Evolutionary conservation across 2,113 vertebrate genomes (phyloP), one percentile per base, ranked within the genome.

Genomic region (Ornithorhynchus anatinus): DNA sequence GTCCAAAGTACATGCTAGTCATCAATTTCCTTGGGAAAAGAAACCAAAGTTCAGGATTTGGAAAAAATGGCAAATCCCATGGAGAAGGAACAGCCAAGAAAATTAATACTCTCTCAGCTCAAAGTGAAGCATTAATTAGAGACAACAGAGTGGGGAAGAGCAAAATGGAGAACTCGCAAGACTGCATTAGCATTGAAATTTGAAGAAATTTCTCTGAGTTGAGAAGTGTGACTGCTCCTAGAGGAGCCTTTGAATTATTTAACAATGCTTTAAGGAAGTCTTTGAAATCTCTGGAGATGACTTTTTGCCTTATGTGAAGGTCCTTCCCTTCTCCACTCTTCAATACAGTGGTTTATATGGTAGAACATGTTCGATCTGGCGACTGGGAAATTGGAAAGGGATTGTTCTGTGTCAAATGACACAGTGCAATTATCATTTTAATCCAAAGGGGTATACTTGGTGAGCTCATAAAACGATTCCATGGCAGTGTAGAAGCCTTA

Each of bases 121-220:
- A 82, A 23, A 68, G 35, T 67, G 5, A 53, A 80, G 50, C 45
- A 61, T 69, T 72, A 64, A 82, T 72, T 77, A 72, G 60, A 77
- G 64, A 32, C 65, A 84, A 82, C 51, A 50, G 1, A 68, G 10
- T 39, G 14, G 5, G 39, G 25, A 62, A 47, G 60, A 77, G 27
- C 64, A 77, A 82, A 62, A 72, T 38, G 2, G 42, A 83, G n/a
- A 62, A 13, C 59, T 57, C 63, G 16, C 3, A 65, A 79, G 75
- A 44, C 48, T 69, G n/a, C 42, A 77, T 33, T 13, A 20, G 13
- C 72, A 61, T 52, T 68, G 29, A 69, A 81, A 85, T 74, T 67
- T 67, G 62, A 66, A 70, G 58, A 72, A 67, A 84, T 71, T 58
- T 63, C 32, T 44, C 54, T 77, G 54, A 75, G 59, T 48, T 74